phyloP scores from a whole-genome alignment of 2,113 vertebrate genomes.

The Trachemys scripta region DNA sequence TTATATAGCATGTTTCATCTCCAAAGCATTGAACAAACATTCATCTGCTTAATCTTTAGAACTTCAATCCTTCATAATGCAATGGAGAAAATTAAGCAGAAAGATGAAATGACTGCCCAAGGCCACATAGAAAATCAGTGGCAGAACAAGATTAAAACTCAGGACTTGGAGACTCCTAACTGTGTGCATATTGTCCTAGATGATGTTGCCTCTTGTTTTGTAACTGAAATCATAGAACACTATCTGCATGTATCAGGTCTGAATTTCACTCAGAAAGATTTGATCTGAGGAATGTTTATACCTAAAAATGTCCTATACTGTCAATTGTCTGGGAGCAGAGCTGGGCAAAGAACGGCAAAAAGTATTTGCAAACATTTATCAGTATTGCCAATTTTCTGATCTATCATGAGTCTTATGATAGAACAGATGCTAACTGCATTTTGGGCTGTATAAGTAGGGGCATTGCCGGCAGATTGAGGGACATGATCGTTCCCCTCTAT shows the following conservation, averaged over 20 bases:
- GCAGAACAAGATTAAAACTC: neutral
- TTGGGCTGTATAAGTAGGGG: no score
- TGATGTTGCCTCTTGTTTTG: no score
- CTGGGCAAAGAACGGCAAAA: neutral
- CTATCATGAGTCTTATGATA: neutral
- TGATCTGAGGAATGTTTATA: neutral
- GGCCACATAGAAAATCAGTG: neutral
- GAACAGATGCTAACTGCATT: no score
- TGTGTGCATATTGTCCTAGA: neutral
- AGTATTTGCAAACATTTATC: slow-evolving; percentile 27
- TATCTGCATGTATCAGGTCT: neutral
- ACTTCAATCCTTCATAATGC: neutral
- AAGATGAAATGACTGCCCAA: neutral
- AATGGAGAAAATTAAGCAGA: neutral
- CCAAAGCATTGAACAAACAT: neutral
- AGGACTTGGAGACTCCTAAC: neutral
- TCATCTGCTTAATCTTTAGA: neutral
- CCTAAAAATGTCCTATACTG: slow-evolving; percentile 27
- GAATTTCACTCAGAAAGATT: neutral
- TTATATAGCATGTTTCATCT: neutral
- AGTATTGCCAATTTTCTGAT: slow-evolving; percentile 27
- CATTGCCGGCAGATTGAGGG: no score
- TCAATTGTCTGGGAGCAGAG: neutral
- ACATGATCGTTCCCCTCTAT: no score
- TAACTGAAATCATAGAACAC: neutral